These are phyloP conservation scores for Heliconius ethilla DNA, from an alignment of 2,888 invertebrate species.

Conservation along the genomic window DNA sequence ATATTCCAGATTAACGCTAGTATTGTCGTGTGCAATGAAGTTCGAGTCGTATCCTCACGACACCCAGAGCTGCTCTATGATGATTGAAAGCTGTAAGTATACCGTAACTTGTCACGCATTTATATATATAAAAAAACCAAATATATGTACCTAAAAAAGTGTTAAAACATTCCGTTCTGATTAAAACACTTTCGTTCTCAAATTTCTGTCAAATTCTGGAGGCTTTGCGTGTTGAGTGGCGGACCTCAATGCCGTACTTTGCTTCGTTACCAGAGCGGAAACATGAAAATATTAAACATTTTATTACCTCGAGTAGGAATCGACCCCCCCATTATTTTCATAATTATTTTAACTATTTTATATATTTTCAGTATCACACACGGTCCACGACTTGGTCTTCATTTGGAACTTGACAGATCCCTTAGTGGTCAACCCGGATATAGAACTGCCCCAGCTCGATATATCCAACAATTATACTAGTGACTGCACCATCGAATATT, in stretches of 20 bases:
- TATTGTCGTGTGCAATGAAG: conserved; percentile 96
- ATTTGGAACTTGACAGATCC: conserved; percentile 95
- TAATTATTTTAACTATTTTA: background rate
- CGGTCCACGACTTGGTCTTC: conserved; percentile 93
- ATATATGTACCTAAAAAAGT: too few relatives aligned
- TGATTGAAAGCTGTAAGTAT: conserved; percentile 94
- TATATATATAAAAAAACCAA: too few relatives aligned
- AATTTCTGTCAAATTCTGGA: too few relatives aligned
- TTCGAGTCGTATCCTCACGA: conserved; percentile 97
- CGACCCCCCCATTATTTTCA: too few relatives aligned
- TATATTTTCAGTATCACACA: conserved; percentile 88
- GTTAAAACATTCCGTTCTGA: too few relatives aligned
- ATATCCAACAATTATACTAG: conserved; percentile 92
- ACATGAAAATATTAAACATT: too few relatives aligned
- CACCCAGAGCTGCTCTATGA: conserved; percentile 95
- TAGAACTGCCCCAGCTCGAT: conserved; percentile 93
- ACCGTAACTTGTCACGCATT: too few relatives aligned
- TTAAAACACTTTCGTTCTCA: too few relatives aligned
- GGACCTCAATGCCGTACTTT: too few relatives aligned
- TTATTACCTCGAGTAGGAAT: too few relatives aligned
- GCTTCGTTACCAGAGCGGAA: too few relatives aligned
- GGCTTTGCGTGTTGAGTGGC: too few relatives aligned
- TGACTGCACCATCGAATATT: conserved; percentile 94
- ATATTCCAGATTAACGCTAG: conserved; percentile 89
- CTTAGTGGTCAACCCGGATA: conserved; percentile 92